Evolutionary conservation across 2,113 vertebrate genomes (phyloP).

Genomic region (Sceloporus undulatus): DNA sequence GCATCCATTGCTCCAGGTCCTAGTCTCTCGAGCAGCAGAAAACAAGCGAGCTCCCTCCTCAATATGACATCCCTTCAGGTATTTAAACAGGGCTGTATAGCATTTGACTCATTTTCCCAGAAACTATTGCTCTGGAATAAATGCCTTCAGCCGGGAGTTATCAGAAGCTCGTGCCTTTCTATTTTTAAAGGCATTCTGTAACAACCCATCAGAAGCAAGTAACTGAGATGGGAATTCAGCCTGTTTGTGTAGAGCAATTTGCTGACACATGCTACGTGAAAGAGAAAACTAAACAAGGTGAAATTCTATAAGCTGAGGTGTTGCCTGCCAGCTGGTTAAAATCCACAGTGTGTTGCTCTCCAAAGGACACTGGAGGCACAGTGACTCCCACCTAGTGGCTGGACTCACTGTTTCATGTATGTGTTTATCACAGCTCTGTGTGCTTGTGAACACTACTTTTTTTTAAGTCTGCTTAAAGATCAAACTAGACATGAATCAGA

Average conservation of each 20-base stretch:
- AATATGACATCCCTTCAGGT: too few species aligned
- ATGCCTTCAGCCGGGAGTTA: neutral
- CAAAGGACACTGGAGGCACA: neutral
- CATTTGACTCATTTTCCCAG: neutral
- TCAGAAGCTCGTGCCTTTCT: conserved; percentile 1
- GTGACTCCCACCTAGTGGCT: conserved; percentile 10
- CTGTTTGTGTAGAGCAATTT: conserved; percentile 29
- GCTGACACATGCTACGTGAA: conserved; percentile 37
- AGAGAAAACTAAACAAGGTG: conserved; percentile 30
- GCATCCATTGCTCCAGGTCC: too few species aligned
- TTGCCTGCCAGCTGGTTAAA: conserved; percentile 2
- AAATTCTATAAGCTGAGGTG: conserved; percentile 25
- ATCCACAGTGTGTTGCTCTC: conserved; percentile 23
- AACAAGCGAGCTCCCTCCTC: too few species aligned
- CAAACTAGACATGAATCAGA: neutral
- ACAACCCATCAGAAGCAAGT: neutral
- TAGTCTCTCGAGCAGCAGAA: too few species aligned
- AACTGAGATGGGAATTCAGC: conserved; percentile 27
- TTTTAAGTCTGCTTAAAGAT: neutral
- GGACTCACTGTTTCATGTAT: neutral
- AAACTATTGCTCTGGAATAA: neutral
- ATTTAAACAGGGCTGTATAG: neutral
- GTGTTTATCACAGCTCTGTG: accelerated
- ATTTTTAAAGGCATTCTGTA: conserved; percentile 11
- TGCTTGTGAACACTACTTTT: neutral